phyloP scores from a whole-genome alignment of 2,888 invertebrate genomes.

The Cosmopolites sordidus region DNA sequence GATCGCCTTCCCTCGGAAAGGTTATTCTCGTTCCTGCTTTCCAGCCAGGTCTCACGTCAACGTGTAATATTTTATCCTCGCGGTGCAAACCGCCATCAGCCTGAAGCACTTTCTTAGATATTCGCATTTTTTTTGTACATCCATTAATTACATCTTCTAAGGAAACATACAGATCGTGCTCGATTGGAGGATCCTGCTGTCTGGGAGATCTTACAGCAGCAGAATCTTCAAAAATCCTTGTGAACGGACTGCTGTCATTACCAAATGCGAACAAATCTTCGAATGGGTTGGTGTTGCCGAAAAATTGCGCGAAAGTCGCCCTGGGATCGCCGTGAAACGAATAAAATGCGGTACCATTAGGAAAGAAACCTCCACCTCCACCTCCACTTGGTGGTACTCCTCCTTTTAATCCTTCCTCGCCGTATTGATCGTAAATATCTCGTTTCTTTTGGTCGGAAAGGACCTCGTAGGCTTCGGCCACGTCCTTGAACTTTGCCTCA shows the following conservation, averaged over 20 bases:
- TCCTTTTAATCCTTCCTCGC: conserved; percentile 87
- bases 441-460: conserved; percentile 91
- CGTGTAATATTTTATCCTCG: conserved; percentile 88
- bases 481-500: conserved; percentile 90
- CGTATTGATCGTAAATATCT: conserved; percentile 86
- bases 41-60: conserved; percentile 94
- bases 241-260: conserved; percentile 31
- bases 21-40: conserved; percentile 96
- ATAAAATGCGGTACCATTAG: conserved; percentile 66
- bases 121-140: conserved; percentile 95
- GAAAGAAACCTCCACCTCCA: conserved; percentile 47
- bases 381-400: conserved; percentile 49
- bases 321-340: conserved; percentile 90
- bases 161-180: conserved; percentile 83
- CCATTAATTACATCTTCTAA: conserved; percentile 81
- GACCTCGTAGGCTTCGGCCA: conserved; percentile 91
- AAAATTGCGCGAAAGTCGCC: conserved; percentile 95
- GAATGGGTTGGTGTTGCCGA: conserved; percentile 89
- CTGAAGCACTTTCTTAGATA: conserved; percentile 77
- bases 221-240: conserved; percentile 3
- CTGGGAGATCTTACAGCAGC: neutral
- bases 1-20: conserved; percentile 90
- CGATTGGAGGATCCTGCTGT: conserved; percentile 79
- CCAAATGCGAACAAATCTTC: conserved; percentile 72
- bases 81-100: conserved; percentile 77